Percentiles rank a stretch among this genome's conserved stretches.
Evolutionary conservation across 30 jellyfish, hydroid and myxozoan species (phyloP).

Genomic region (Aurelia sp.): DNA sequence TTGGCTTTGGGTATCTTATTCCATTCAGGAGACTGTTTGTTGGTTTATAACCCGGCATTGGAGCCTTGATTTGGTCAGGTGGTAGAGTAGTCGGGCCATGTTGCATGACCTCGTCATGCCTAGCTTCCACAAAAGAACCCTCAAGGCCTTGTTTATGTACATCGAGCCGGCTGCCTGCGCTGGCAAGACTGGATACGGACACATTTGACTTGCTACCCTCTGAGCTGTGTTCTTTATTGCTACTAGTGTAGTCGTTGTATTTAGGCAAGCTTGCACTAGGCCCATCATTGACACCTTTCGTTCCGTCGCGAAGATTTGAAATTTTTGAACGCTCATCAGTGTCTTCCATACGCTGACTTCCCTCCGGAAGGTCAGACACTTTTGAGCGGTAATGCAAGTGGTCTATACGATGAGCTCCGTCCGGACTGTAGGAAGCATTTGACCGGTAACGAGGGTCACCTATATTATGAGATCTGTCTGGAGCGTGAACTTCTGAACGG

Average conservation of each 20-base stretch:
- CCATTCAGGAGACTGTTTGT: constrained; percentile 13
- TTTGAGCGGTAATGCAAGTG: constrained; percentile 40
- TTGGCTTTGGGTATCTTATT: constrained; percentile 66
- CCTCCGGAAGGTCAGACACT: constrained; percentile 29
- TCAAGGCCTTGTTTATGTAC: constrained; percentile 27
- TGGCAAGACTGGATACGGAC: not conserved
- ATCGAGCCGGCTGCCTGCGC: not conserved
- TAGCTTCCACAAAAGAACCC: constrained; percentile 59
- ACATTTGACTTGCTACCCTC: not conserved
- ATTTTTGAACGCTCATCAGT: too few relatives aligned
- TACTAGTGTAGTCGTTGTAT: not conserved
- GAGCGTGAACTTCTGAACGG: too few relatives aligned
- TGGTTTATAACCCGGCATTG: constrained; percentile 42
- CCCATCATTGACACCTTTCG: constrained; percentile 28
- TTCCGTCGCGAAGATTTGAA: constrained; percentile 5
- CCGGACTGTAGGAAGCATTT: constrained; percentile 49
- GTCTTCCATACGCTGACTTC: too few relatives aligned
- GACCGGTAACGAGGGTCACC: constrained; percentile 55
- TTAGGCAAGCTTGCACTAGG: constrained; percentile 6
- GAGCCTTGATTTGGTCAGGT: constrained; percentile 39
- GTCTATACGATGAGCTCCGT: constrained; percentile 60
- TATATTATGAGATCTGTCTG: constrained; percentile 18
- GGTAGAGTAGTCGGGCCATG: constrained; percentile 62
- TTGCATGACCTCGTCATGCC: constrained; percentile 56
- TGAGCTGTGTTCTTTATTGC: not conserved